These are phyloP conservation scores for Scleropages formosus DNA, from an alignment of 2,797 vertebrate genomes.

Conservation along the genomic window DNA sequence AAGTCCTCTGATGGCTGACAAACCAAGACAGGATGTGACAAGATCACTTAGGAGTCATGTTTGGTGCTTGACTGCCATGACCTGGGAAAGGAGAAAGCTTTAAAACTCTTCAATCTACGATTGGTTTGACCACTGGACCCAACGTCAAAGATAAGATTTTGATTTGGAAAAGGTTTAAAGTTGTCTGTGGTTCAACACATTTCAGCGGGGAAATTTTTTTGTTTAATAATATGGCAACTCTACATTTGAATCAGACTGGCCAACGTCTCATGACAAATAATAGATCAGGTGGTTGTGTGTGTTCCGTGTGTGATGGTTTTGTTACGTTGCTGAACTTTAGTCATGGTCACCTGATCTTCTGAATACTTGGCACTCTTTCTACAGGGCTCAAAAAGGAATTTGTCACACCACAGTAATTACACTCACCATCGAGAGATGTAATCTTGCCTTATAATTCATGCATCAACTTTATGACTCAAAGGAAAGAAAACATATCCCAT, in stretches of 20 bases:
- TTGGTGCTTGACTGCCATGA: not conserved
- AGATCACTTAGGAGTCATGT: conserved; percentile 25
- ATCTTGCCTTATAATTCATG: conserved; percentile 21
- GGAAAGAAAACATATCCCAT: not conserved
- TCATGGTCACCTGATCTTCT: not conserved
- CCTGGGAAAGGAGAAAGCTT: not conserved
- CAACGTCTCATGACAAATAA: not conserved
- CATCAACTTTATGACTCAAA: not conserved
- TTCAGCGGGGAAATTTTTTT: not conserved
- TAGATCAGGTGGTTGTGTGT: too few relatives aligned
- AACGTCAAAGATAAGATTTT: too few relatives aligned
- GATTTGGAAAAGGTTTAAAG: too few relatives aligned
- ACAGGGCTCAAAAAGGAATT: conserved; percentile 4
- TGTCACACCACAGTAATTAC: conserved; percentile 21
- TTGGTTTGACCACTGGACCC: too few relatives aligned
- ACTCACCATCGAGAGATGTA: conserved; percentile 15
- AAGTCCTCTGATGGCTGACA: not conserved
- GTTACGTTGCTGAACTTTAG: not conserved
- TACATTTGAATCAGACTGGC: too few relatives aligned
- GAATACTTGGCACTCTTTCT: not conserved
- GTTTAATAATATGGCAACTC: too few relatives aligned
- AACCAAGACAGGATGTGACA: conserved; percentile 50
- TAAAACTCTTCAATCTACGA: too few relatives aligned
- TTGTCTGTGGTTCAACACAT: too few relatives aligned
- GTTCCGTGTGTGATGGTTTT: too few relatives aligned